Percentiles rank a stretch among this genome's conserved stretches.
Conservation (phyloP, 2,113 vertebrate species). For the Lophius piscatorius region DNA sequence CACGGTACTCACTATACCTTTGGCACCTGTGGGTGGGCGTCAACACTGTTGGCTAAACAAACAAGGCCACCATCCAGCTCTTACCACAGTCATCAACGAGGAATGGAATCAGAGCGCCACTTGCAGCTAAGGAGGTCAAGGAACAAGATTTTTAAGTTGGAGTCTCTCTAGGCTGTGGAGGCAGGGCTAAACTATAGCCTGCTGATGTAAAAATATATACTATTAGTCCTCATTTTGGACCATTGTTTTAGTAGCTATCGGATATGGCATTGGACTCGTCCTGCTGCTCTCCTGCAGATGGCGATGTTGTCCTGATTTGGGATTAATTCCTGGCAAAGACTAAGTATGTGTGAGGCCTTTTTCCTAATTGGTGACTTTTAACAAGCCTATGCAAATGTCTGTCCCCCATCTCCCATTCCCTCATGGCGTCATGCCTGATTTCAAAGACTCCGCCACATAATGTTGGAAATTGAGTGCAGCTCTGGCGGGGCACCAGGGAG, state of each 20-base stretch:
- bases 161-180: neutral
- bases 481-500: constrained; percentile 6
- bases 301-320: constrained; percentile 70
- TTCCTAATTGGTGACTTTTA: constrained; percentile 67
- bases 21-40: constrained; percentile 75
- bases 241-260: constrained; percentile 4
- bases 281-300: constrained; percentile 75
- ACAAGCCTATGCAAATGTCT: constrained; percentile 58
- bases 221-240: neutral
- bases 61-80: constrained; percentile 55
- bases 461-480: constrained; percentile 27
- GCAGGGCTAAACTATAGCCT: neutral
- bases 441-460: constrained; percentile 46
- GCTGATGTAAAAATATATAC: neutral
- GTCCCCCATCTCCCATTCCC: constrained; percentile 34
- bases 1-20: constrained; percentile 57
- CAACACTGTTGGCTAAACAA: constrained; percentile 72
- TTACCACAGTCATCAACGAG: constrained; percentile 18
- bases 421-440: constrained; percentile 30
- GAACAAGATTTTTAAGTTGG: neutral
- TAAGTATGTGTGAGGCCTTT: constrained; percentile 58
- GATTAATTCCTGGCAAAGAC: neutral
- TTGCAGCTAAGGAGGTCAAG: constrained; percentile 43
- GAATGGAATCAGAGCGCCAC: constrained; percentile 42
- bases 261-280: neutral